Evolutionary conservation across 2,888 invertebrate genomes (phyloP).

Genomic region (Phaonia tiefii): DNA sequence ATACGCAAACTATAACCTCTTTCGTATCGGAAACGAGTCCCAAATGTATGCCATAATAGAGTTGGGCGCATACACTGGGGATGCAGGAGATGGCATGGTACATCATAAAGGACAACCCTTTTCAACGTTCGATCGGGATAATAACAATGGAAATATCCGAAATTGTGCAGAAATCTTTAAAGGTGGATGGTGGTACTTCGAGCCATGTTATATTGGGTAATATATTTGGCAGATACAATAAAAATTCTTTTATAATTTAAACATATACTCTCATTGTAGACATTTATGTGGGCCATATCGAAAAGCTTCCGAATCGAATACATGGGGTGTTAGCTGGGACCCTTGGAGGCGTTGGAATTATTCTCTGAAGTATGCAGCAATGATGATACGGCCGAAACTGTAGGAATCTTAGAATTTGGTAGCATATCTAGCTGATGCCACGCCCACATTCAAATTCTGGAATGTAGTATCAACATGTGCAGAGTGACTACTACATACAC

Average conservation of each 20-base stretch:
- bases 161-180: not conserved
- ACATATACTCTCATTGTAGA: not conserved
- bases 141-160: not conserved
- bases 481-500: too few species aligned
- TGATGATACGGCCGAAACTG: constrained; percentile 16
- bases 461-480: too few species aligned
- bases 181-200: constrained; percentile 5
- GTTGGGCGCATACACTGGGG: constrained; percentile 78
- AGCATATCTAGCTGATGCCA: too few species aligned
- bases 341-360: not conserved
- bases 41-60: constrained; percentile 34
- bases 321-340: constrained; percentile 10
- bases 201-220: constrained; percentile 14
- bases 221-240: too few species aligned
- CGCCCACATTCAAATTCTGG: too few species aligned
- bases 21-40: constrained; percentile 29
- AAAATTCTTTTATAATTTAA: too few species aligned
- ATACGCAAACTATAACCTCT: constrained; percentile 37
- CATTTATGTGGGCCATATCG: not conserved
- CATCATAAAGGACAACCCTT: not conserved
- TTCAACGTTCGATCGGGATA: constrained; percentile 5
- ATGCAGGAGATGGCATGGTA: constrained; percentile 82
- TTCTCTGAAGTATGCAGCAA: constrained; percentile 20
- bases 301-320: not conserved
- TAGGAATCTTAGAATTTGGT: too few species aligned